Conservation (phyloP, 2,797 vertebrate genomes). For the Aphelocoma californica region DNA sequence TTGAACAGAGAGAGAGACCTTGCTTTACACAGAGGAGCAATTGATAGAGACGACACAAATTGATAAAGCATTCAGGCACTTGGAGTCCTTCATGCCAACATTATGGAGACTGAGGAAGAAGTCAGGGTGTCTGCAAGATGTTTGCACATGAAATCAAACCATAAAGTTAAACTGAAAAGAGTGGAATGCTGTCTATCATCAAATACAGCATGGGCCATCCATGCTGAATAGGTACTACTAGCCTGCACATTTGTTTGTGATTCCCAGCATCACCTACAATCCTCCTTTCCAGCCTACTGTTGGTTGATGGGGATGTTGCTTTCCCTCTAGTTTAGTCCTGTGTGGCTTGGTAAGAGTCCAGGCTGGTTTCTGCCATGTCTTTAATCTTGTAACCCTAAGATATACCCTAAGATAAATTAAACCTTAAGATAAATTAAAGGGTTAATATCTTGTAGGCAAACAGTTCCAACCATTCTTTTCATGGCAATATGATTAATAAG, state of each 20-base stretch:
- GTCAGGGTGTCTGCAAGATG: not conserved
- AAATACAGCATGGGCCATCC: not conserved
- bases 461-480: not conserved
- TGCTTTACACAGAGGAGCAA: not conserved
- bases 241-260: not conserved
- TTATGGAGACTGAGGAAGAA: not conserved
- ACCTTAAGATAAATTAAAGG: not conserved
- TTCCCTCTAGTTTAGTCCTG: not conserved
- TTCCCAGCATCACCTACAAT: not conserved
- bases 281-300: not conserved
- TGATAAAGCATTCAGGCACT: not conserved
- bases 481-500: not conserved
- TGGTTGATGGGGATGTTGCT: not conserved
- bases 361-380: not conserved
- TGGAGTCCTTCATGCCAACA: not conserved
- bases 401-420: not conserved
- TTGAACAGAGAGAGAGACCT: not conserved
- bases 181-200: accelerated
- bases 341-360: not conserved
- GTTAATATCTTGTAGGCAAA: not conserved
- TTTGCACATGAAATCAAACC: not conserved
- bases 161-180: not conserved
- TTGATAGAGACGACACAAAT: not conserved
- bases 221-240: not conserved
- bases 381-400: not conserved